Base-by-base conservation (phyloP, 2,888 invertebrate species). In the Chalcis sispes region DNA sequence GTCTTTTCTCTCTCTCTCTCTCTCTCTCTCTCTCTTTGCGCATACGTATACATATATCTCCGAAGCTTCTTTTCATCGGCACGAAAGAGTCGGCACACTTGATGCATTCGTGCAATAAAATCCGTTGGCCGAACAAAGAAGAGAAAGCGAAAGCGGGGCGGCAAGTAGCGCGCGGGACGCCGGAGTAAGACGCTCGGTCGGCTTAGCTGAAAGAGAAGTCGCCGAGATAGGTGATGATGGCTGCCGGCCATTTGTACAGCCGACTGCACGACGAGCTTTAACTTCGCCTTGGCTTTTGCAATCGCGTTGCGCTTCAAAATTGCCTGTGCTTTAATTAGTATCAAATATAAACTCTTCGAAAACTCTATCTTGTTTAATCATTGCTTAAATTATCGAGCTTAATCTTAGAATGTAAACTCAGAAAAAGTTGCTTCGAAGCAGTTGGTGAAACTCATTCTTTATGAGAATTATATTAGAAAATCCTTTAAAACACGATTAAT, bases 21-120 rank as follows among this genome's bases (percentile, higher is more conserved):
- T n/a, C n/a, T n/a, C n/a, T n/a, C n/a, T n/a, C n/a, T n/a, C n/a
- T n/a, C n/a, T n/a, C 2, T 46, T 3, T 50, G 13, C n/a, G 25
- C 32, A 46, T 15, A 27, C 15, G 32, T 50, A 64, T 32, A 23
- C n/a, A 15, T 64, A 23, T 50, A 64, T 32, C 18, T 27, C 48
- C 18, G 4, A 15, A 25, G 48, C 10, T 1, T 56, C 32, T 56
- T 64, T 72, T 72, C 72, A 71, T 50, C 25, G 58, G 46, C 29
- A 25, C 32, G 52, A 62, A 52, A 54, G 36, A 2, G 2, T 27
- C 52, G 1, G 20, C 15, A 52, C 27, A 54, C 48, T 74, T 61
- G 67, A 74, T 74, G 42, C 66, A 74, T 67, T 52, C 52, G 61
- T 5, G 65, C 65, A 66, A 72, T 72, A 65, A 58, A 66, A 59